A percentile compares a stretch with the other conserved stretches of the same genome.
Evolutionary conservation across 1,140 invertebrate genomes (phyloP).

Genomic region (Geopemphigus sp.): DNA sequence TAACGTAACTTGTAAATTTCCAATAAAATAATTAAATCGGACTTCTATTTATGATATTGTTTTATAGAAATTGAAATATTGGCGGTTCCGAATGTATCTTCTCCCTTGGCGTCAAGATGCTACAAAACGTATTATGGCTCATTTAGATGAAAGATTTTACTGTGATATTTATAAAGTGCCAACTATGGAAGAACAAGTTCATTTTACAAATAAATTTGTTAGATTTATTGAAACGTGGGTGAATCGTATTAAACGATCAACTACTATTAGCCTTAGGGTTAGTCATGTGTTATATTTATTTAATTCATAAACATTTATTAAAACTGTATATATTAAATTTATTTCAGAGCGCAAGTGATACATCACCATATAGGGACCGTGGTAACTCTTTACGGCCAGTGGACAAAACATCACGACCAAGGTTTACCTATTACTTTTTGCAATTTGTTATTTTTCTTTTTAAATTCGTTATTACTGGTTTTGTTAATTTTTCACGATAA

Average conservation of each 20-base stretch:
- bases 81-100: slow-evolving; percentile 87
- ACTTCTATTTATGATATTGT: not conserved
- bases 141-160: slow-evolving; percentile 58
- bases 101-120: slow-evolving; percentile 73
- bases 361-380: slow-evolving; percentile 80
- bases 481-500: not conserved
- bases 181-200: slow-evolving; percentile 65
- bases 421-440: slow-evolving; percentile 61
- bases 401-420: slow-evolving; percentile 72
- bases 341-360: slow-evolving; percentile 60
- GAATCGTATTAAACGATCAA: slow-evolving; percentile 66
- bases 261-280: slow-evolving; percentile 24
- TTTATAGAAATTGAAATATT: slow-evolving; percentile 72
- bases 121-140: slow-evolving; percentile 70
- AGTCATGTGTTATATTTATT: not conserved
- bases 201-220: slow-evolving; percentile 70
- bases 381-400: slow-evolving; percentile 80
- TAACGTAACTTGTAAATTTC: too few relatives aligned
- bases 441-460: not conserved
- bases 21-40: not conserved
- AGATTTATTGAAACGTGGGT: slow-evolving; percentile 84
- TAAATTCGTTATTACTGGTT: not conserved
- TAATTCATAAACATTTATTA: not conserved
- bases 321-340: not conserved
- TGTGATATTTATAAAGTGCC: slow-evolving; percentile 77